Evolutionary conservation across 2,797 vertebrate species (phyloP).

Genomic region (Microctenopoma steveboyesi): DNA sequence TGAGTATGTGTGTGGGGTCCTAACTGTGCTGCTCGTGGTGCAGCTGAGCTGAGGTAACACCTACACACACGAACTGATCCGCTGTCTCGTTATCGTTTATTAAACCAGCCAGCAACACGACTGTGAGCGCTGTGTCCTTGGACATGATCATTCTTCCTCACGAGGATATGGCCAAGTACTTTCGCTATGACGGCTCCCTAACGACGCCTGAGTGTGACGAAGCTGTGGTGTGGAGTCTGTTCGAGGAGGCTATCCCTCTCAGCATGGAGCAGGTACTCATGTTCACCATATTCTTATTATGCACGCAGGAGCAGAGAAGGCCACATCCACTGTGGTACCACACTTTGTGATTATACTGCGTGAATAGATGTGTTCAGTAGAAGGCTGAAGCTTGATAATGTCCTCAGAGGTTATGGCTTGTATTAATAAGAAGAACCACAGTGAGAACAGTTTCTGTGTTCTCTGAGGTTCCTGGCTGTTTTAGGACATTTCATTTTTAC

Average conservation of each 20-base stretch:
- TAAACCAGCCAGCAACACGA: constrained; percentile 38
- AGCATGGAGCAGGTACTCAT: constrained; percentile 80
- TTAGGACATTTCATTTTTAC: too few relatives aligned
- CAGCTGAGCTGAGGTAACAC: too few relatives aligned
- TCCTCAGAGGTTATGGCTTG: too few relatives aligned
- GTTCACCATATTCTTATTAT: neutral
- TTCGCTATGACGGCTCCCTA: constrained; percentile 86
- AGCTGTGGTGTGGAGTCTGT: constrained; percentile 86
- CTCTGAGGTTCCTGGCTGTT: too few relatives aligned
- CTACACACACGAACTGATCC: neutral
- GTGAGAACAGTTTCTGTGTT: too few relatives aligned
- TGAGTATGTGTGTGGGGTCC: constrained; percentile 37
- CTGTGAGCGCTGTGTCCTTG: constrained; percentile 58
- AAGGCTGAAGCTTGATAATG: too few relatives aligned
- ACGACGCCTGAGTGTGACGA: constrained; percentile 86
- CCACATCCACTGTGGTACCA: too few relatives aligned
- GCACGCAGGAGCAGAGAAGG: too few relatives aligned
- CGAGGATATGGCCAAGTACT: constrained; percentile 74
- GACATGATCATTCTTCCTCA: constrained; percentile 75
- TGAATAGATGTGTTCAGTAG: too few relatives aligned
- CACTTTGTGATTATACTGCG: too few relatives aligned
- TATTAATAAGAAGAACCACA: too few relatives aligned
- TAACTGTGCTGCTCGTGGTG: neutral
- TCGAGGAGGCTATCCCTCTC: constrained; percentile 78
- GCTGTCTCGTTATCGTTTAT: constrained; percentile 34